These are phyloP conservation scores for Lepus oiostolus DNA, from an alignment of 2,797 vertebrate species.

Conservation along the genomic window DNA sequence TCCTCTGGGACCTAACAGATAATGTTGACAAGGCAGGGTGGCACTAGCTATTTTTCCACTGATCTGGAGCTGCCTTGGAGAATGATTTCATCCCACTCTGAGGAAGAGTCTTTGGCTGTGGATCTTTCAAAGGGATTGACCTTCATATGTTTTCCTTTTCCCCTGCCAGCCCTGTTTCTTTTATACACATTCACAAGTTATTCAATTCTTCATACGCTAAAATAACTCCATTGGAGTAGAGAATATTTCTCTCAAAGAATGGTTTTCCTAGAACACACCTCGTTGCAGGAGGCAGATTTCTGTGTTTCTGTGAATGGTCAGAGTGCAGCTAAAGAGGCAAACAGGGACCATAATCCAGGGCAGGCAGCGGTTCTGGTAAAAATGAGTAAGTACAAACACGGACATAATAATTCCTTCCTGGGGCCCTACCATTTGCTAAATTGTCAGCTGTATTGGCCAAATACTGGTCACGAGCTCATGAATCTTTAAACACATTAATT, in stretches of 20 bases:
- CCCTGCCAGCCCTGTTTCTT: slow-evolving; percentile 47
- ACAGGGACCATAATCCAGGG: background rate
- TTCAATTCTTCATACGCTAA: slow-evolving; percentile 8
- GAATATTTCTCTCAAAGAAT: background rate
- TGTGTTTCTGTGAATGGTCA: slow-evolving; percentile 10
- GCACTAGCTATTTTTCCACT: background rate
- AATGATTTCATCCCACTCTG: slow-evolving; percentile 35
- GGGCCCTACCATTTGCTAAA: slow-evolving; percentile 41
- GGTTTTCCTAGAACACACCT: slow-evolving; percentile 46
- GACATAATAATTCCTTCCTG: slow-evolving; percentile 54
- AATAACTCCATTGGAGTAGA: slow-evolving; percentile 35
- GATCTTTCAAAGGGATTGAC: slow-evolving; percentile 53
- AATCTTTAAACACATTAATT: slow-evolving; percentile 77
- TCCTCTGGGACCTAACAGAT: background rate
- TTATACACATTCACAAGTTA: slow-evolving; percentile 57
- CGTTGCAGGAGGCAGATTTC: background rate
- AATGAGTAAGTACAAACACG: slow-evolving; percentile 59
- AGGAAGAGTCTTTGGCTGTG: slow-evolving; percentile 51
- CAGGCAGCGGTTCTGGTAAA: slow-evolving; percentile 24
- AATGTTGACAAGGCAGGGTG: background rate
- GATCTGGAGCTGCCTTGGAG: slow-evolving; percentile 26
- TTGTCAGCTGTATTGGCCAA: slow-evolving; percentile 63
- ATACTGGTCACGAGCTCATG: slow-evolving; percentile 70
- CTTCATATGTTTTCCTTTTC: slow-evolving; percentile 47
- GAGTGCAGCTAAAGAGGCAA: slow-evolving; percentile 26